phyloP scores from a whole-genome alignment of 2,888 invertebrate species.

The Aphodius sticticus region DNA sequence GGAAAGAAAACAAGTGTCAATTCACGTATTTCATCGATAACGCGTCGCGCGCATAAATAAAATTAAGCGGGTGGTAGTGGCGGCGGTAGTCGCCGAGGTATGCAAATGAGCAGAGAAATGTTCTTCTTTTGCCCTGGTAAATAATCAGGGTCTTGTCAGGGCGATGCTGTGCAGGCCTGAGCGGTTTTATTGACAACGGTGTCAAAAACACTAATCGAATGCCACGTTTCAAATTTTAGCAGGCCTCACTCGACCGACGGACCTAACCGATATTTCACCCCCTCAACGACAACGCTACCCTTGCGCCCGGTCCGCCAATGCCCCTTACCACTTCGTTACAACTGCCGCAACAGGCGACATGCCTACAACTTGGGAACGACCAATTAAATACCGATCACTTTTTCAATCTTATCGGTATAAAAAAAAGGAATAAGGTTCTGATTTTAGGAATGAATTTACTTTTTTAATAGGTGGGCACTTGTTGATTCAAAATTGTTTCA shows the following conservation, averaged over 20 bases:
- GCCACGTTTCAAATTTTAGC: constrained; percentile 37
- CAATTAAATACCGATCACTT: too few species aligned
- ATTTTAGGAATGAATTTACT: too few species aligned
- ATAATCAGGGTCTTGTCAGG: constrained; percentile 52
- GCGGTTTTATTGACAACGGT: constrained; percentile 53
- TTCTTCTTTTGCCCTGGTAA: constrained; percentile 45
- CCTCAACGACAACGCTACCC: not conserved
- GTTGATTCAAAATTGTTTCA: too few species aligned
- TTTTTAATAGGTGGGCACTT: too few species aligned
- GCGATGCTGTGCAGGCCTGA: constrained; percentile 49
- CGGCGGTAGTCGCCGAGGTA: constrained; percentile 31
- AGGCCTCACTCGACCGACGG: not conserved
- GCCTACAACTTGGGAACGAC: too few species aligned
- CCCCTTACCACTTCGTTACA: too few species aligned
- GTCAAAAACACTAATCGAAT: constrained; percentile 58
- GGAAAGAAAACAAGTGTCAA: too few species aligned
- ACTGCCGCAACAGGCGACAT: too few species aligned
- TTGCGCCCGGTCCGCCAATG: too few species aligned
- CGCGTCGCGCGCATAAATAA: constrained; percentile 42
- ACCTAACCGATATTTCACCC: not conserved
- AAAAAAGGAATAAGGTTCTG: too few species aligned
- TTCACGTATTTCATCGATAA: constrained; percentile 29
- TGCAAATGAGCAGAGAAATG: constrained; percentile 44
- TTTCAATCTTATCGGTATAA: too few species aligned
- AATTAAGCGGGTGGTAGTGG: constrained; percentile 41